These are phyloP conservation scores for Aurelia sp. DNA, from an alignment of 30 jellyfish, hydroid and myxozoan species.

Conservation along the genomic window DNA sequence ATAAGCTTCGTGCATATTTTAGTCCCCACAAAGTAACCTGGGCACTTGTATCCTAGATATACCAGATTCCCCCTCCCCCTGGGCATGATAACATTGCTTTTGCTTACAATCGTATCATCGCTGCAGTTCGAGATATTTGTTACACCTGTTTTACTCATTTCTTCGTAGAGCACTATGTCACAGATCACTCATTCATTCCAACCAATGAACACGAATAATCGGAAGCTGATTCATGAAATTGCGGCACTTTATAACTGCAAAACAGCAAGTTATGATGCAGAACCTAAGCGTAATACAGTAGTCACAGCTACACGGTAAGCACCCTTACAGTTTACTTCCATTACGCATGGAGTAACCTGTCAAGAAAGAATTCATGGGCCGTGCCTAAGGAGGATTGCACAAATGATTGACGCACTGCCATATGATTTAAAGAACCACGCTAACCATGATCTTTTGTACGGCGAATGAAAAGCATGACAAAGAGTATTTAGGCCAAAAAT, in stretches of 20 bases:
- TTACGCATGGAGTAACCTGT: too few species aligned
- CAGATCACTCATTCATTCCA: constrained; percentile 87
- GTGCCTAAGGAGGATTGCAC: too few species aligned
- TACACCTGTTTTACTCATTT: neutral
- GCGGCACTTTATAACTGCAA: constrained; percentile 86
- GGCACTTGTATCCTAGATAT: neutral
- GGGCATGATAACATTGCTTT: too few species aligned
- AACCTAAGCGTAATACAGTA: constrained; percentile 92
- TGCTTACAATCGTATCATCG: neutral
- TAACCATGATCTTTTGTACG: too few species aligned
- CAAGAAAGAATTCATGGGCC: too few species aligned
- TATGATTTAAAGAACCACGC: too few species aligned
- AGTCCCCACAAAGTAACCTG: too few species aligned
- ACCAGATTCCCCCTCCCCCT: neutral
- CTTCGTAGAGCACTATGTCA: constrained; percentile 62
- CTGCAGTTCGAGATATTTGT: neutral
- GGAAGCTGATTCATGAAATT: constrained; percentile 86
- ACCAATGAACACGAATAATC: constrained; percentile 81
- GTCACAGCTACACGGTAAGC: constrained; percentile 90
- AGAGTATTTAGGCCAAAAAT: too few species aligned
- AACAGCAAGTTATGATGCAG: constrained; percentile 89
- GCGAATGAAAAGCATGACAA: too few species aligned
- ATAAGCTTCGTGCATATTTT: too few species aligned
- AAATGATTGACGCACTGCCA: too few species aligned
- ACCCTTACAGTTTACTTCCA: too few species aligned